Evolutionary conservation across 92 coral and sea anemone genomes (phyloP).

Genomic region (Ricordea florida): DNA sequence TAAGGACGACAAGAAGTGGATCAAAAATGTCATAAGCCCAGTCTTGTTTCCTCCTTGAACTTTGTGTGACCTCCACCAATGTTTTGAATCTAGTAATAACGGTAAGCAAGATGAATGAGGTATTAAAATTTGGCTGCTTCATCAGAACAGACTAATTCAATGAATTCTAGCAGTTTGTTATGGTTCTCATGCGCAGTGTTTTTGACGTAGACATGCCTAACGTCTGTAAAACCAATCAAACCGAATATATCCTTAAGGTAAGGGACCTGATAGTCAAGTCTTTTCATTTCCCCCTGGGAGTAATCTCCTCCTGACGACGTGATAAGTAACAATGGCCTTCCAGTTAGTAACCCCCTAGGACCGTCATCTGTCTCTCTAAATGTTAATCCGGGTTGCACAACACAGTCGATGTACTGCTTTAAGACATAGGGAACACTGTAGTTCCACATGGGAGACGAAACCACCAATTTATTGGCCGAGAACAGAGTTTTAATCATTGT

Average conservation of each 20-base stretch:
- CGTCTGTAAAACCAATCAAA: conserved; percentile 90
- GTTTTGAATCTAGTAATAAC: too few relatives aligned
- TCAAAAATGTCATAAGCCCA: too few relatives aligned
- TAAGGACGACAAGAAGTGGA: too few relatives aligned
- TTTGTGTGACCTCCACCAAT: too few relatives aligned
- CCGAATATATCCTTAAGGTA: conserved; percentile 92
- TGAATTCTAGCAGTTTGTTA: conserved; percentile 47
- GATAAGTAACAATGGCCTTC: conserved; percentile 76
- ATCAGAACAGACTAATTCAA: conserved; percentile 44
- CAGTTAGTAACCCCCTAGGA: conserved; percentile 85
- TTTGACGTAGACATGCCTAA: conserved; percentile 90
- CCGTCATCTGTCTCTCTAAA: conserved; percentile 83
- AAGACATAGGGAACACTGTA: conserved; percentile 95
- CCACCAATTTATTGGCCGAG: conserved; percentile 87
- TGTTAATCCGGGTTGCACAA: conserved; percentile 96
- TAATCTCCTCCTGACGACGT: conserved; percentile 97
- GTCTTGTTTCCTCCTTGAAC: too few relatives aligned
- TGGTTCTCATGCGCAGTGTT: conserved; percentile 76
- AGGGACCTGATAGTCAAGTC: conserved; percentile 96
- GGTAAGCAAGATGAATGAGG: too few relatives aligned
- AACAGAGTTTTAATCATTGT: conserved; percentile 83
- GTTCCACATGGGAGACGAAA: conserved; percentile 99
- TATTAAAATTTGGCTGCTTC: conserved; percentile 22
- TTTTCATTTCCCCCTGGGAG: conserved; percentile 69
- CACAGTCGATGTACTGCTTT: conserved; percentile 97